A percentile compares a stretch with the other conserved stretches of the same genome.
Conservation (phyloP, 2,113 vertebrate species). For the Neofelis nebulosa region DNA sequence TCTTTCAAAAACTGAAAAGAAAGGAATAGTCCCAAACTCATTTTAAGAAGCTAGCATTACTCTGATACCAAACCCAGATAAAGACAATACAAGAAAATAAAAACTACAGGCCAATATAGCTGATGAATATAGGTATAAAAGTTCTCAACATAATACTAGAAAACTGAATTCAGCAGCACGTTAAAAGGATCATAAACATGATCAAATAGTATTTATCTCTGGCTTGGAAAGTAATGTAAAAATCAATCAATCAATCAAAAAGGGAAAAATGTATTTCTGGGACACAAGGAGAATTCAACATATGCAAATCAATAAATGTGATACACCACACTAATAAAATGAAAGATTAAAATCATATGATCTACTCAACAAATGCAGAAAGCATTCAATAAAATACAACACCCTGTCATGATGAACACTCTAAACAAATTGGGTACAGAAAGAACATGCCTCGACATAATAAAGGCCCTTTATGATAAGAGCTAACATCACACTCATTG, state of each 20-base stretch:
- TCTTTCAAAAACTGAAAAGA: neutral
- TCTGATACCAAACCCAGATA: neutral
- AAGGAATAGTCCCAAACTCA: neutral
- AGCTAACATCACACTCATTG: neutral
- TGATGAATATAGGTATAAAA: neutral
- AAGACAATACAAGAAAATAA: neutral
- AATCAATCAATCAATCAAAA: too few relatives aligned
- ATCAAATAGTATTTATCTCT: neutral
- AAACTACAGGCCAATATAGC: neutral
- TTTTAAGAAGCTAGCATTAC: neutral
- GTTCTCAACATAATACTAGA: neutral
- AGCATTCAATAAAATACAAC: neutral
- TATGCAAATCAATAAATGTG: neutral
- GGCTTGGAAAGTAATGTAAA: too few relatives aligned
- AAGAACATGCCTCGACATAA: neutral
- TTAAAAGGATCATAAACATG: neutral
- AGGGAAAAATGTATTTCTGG: neutral
- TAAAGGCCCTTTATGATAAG: neutral
- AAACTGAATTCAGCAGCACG: neutral
- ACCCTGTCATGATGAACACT: neutral
- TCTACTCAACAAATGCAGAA: neutral
- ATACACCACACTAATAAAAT: neutral
- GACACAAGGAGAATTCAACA: neutral
- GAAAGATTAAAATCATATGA: neutral
- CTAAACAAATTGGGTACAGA: neutral